Base-by-base conservation (phyloP, 2,888 invertebrate genomes). In the Apodemia mormo region DNA sequence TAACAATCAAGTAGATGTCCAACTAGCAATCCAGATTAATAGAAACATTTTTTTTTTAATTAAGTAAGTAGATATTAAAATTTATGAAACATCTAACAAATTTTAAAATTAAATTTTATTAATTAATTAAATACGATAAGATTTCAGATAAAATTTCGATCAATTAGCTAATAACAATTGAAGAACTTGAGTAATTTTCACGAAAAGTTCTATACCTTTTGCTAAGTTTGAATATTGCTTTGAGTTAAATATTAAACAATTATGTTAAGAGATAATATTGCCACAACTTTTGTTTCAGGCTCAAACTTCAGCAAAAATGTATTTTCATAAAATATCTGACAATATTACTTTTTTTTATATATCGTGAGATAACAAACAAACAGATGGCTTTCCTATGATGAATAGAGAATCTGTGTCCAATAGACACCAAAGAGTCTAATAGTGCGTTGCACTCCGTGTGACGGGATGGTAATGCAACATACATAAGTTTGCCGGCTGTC, bases 91-190 rank as follows among this genome's bases (percentile, higher is more conserved):
- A 2, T 54, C 52, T 22, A 22, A 8, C 6, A 54, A 54, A 14
- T 22, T 7, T 54, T 54, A 2, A n/a, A 54, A 22, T 54, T 2
- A 54, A 54, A 54, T 22, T 54, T 54, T 54, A 33, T 61, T 61
- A 61, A 61, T 58, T 56, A 56, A 56, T 58, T 61, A 61, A 61
- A 10, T 10, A 61, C 61, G 14, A 61, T 61, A 61, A 30, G 61
- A 33, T 33, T 33, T 33, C 33, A 61, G 30, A 5, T 33, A 14
- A 33, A 61, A 61, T 30, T 61, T 33, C 61, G 12, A 61, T 61
- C 61, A 61, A 61, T 61, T 61, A 61, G 29, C 30, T 33, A 7
- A 12, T 61, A 54, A 61, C 61, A 61, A 61, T 61, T 30, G 33
- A 61, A 33, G 30, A 61, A 61, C 33, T 33, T 61, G 33, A 61